Conservation (phyloP, 2,888 invertebrate species). For the Vandiemenella viatica region DNA sequence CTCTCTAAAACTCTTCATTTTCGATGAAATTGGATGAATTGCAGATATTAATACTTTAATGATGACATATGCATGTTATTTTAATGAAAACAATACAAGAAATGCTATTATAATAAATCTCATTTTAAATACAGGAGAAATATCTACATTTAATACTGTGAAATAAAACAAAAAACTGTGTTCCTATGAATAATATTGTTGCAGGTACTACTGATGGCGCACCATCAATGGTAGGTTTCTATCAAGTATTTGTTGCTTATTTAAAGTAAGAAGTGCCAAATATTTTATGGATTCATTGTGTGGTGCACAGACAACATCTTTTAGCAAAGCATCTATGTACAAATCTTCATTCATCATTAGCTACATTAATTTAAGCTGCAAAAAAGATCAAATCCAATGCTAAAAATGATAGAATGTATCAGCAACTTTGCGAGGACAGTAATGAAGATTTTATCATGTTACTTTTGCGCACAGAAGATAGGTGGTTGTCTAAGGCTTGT, state of each 20-base stretch:
- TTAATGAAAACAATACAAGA: too few species aligned
- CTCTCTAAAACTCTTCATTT: too few species aligned
- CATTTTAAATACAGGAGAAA: not conserved
- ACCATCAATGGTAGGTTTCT: slow-evolving; percentile 1
- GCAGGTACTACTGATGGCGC: slow-evolving; percentile 1
- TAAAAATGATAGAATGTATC: too few species aligned
- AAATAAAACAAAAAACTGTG: not conserved
- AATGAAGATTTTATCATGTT: too few species aligned
- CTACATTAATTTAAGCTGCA: not conserved
- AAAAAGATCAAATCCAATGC: too few species aligned
- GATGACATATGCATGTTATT: not conserved
- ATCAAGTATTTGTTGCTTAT: not conserved
- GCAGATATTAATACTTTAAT: not conserved
- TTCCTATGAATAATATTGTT: not conserved
- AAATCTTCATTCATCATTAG: not conserved
- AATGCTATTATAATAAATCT: not conserved
- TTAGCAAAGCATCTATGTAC: not conserved
- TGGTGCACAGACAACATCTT: slow-evolving; percentile 4
- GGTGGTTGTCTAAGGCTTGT: too few species aligned
- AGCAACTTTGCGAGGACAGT: too few species aligned
- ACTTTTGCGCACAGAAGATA: too few species aligned
- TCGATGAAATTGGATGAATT: too few species aligned
- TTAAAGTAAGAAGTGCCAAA: not conserved
- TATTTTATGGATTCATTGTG: slow-evolving; percentile 1
- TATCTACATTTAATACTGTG: not conserved